Percentiles rank a stretch among this genome's conserved stretches.
These are phyloP conservation scores for Ceryle rudis DNA, from an alignment of 2,797 vertebrate genomes.

Conservation along the genomic window DNA sequence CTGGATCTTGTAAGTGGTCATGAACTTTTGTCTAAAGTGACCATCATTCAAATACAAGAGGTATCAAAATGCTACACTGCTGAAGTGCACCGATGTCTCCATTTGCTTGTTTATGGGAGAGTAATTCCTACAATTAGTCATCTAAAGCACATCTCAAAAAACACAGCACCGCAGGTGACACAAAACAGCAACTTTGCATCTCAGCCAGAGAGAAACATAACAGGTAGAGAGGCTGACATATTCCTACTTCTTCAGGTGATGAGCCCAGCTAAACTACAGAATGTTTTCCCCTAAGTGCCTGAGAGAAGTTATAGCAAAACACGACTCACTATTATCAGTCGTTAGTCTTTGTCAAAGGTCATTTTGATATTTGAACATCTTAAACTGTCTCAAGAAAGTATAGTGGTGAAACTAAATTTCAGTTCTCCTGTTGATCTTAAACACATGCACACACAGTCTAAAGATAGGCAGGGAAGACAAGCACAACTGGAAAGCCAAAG, in stretches of 20 bases:
- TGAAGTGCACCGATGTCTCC: not conserved
- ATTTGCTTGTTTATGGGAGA: not conserved
- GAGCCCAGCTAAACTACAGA: not conserved
- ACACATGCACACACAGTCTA: not conserved
- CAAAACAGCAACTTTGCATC: not conserved
- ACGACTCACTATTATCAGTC: not conserved
- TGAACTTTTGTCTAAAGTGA: not conserved
- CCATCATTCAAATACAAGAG: not conserved
- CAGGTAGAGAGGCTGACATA: not conserved
- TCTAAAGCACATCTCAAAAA: not conserved
- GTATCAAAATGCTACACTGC: not conserved
- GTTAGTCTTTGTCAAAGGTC: not conserved
- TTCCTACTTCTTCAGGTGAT: not conserved
- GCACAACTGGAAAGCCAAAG: not conserved
- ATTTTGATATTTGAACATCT: not conserved
- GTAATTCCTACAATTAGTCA: not conserved
- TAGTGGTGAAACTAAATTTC: not conserved
- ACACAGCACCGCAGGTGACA: not conserved
- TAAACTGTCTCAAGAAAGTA: not conserved
- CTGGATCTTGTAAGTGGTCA: not conserved
- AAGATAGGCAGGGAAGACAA: not conserved
- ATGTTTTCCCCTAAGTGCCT: not conserved
- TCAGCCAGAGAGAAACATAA: not conserved
- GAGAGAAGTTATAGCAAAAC: not conserved
- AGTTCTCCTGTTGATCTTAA: not conserved